These are phyloP conservation scores for Geodia barretti DNA, from an alignment of 37 sponge, comb jelly and placozoan species.

Conservation along the genomic window DNA sequence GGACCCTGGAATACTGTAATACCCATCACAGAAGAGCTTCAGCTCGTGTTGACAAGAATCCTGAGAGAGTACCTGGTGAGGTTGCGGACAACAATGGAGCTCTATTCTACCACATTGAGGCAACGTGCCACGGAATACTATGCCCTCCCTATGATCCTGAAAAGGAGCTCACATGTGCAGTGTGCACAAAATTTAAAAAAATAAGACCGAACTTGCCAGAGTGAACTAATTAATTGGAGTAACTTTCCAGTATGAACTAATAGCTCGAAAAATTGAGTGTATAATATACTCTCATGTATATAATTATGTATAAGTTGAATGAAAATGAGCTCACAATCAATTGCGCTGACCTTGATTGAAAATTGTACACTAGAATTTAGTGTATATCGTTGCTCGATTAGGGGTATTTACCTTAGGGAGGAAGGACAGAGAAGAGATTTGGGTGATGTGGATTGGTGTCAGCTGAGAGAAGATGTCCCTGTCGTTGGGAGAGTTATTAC, in stretches of 20 bases:
- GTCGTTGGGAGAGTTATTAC: constrained; percentile 63
- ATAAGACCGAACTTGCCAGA: no score
- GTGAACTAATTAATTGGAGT: not conserved
- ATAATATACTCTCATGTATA: no score
- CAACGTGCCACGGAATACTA: constrained; percentile 31
- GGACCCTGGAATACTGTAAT: constrained; percentile 48
- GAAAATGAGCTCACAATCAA: not conserved
- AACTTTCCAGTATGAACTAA: not conserved
- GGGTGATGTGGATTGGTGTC: constrained; percentile 36
- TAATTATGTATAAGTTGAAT: no score
- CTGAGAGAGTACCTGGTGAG: constrained; percentile 20
- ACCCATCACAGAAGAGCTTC: not conserved
- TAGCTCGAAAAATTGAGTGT: no score
- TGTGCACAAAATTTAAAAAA: constrained; percentile 73
- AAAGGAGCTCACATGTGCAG: constrained; percentile 58
- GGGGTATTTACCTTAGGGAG: constrained; percentile 45
- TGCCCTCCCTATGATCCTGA: constrained; percentile 48
- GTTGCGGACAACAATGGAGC: constrained; percentile 30
- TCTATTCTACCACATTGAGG: constrained; percentile 53
- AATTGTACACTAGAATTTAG: not conserved
- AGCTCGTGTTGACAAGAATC: constrained; percentile 22
- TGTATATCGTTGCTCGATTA: not conserved
- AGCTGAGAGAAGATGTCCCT: constrained; percentile 15
- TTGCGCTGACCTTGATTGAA: not conserved
- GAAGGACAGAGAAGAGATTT: constrained; percentile 10